These are phyloP conservation scores for Eonycteris spelaea DNA, from an alignment of 2,113 vertebrate species.

Conservation along the genomic window DNA sequence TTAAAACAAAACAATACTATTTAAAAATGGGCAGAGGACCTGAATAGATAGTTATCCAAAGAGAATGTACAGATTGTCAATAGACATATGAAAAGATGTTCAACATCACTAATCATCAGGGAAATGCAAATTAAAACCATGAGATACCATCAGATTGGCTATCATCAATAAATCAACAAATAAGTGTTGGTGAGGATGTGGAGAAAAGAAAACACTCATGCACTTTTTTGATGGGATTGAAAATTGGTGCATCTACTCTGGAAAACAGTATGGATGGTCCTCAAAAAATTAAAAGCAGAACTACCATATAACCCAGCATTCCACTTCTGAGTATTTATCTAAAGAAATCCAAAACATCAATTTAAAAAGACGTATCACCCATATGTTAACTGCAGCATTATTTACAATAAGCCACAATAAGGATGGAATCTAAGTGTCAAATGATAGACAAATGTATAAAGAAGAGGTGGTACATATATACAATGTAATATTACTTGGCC, in stretches of 20 bases:
- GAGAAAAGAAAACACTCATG: not conserved
- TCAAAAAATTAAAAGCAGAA: not conserved
- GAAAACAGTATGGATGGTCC: not conserved
- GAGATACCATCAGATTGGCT: no score
- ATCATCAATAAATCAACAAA: not conserved
- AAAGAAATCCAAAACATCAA: not conserved
- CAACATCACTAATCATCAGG: not conserved
- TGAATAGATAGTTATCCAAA: not conserved
- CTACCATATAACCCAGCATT: not conserved
- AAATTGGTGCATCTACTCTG: not conserved
- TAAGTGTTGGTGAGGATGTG: not conserved
- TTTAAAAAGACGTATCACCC: not conserved
- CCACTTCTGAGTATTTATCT: not conserved
- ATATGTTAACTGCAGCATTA: not conserved
- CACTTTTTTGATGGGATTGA: no score
- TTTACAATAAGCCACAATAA: not conserved
- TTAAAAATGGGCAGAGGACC: not conserved
- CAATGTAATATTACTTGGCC: not conserved
- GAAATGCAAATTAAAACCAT: not conserved
- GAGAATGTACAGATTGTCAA: not conserved
- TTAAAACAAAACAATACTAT: no score
- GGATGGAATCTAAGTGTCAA: not conserved
- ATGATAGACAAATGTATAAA: not conserved
- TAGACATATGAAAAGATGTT: not conserved
- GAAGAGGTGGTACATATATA: not conserved